Conservation (phyloP, 1,140 invertebrate species). For the Himalopsyche phryganea region DNA sequence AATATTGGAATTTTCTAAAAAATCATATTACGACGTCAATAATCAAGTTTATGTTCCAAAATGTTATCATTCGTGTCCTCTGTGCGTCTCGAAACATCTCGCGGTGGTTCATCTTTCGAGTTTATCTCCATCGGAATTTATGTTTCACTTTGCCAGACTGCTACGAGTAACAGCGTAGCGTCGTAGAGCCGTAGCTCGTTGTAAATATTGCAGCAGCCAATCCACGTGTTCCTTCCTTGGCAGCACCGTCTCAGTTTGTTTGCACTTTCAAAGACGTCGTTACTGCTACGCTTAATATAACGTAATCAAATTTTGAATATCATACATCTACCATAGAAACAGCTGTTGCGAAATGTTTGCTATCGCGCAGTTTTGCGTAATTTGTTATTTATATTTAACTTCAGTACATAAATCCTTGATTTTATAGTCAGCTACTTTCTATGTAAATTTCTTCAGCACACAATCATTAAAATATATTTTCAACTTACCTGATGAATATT, state of each 20-base stretch:
- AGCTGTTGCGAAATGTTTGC: no score
- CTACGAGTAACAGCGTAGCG: not conserved
- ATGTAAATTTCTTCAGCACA: no score
- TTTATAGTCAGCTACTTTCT: no score
- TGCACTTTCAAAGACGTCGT: constrained; percentile 1
- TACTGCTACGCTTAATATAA: constrained; percentile 18
- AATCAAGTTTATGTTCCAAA: no score
- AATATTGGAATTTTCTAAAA: no score
- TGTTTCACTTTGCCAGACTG: not conserved
- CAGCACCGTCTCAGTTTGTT: constrained; percentile 1
- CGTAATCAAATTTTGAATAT: constrained; percentile 29
- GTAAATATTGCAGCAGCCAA: constrained; percentile 13
- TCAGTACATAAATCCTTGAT: no score
- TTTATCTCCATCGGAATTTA: constrained; percentile 1
- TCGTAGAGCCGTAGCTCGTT: not conserved
- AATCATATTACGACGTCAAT: no score
- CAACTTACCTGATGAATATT: no score
- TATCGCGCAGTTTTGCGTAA: no score
- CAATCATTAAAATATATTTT: no score
- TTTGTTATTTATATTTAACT: no score
- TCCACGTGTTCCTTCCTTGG: not conserved
- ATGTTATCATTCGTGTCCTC: no score
- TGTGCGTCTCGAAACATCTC: not conserved
- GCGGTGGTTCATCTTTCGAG: not conserved
- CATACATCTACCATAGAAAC: constrained; percentile 9